Conservation (phyloP, 2,113 vertebrate genomes). For the Saimiri boliviensis region DNA sequence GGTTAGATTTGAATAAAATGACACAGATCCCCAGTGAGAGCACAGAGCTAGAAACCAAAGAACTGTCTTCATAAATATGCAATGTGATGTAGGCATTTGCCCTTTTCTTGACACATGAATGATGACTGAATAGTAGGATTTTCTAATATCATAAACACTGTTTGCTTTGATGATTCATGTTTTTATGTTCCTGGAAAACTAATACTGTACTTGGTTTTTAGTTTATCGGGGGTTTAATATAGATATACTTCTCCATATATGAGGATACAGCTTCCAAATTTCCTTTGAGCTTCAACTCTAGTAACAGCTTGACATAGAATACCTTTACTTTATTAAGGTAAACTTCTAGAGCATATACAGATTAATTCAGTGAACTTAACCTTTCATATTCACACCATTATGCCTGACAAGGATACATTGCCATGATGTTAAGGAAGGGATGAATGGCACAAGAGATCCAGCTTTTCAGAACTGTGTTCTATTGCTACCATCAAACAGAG, state of each 20-base stretch:
- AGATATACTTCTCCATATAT: background rate
- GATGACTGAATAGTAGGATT: background rate
- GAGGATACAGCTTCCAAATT: background rate
- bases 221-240: background rate
- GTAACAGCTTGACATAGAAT: background rate
- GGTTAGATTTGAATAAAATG: conserved; percentile 4
- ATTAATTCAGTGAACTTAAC: background rate
- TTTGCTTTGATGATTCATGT: background rate
- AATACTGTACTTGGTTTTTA: background rate
- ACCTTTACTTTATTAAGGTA: background rate
- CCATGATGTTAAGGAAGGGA: background rate
- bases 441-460: background rate
- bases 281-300: background rate
- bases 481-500: background rate
- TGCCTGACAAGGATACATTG: background rate
- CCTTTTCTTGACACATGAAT: background rate
- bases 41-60: conserved; percentile 5
- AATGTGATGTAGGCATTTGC: background rate
- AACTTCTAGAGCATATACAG: background rate
- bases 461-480: background rate
- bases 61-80: background rate
- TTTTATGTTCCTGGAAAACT: background rate
- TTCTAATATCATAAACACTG: background rate
- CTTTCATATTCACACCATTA: background rate
- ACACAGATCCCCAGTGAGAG: background rate